Conservation (phyloP, 2,888 invertebrate genomes). For the Troilus luridus region DNA sequence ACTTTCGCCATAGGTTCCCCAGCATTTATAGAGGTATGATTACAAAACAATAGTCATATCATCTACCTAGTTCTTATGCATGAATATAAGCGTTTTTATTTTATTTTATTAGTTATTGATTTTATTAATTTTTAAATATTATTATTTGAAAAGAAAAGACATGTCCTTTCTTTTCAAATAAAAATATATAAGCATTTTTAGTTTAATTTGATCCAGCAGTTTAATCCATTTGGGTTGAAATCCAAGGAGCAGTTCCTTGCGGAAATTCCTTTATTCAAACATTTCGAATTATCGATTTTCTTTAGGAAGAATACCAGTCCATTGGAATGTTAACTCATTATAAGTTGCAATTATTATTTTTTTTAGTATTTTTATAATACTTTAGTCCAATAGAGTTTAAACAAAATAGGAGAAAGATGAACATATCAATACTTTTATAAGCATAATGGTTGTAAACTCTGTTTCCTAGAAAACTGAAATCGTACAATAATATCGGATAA, state of each 20-base stretch:
- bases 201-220: too few relatives aligned
- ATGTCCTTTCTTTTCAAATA: too few relatives aligned
- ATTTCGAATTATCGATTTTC: background rate
- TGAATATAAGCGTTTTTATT: background rate
- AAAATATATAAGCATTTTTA: too few relatives aligned
- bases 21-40: constrained; percentile 88
- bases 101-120: too few relatives aligned
- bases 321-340: background rate
- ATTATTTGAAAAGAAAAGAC: too few relatives aligned
- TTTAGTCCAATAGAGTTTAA: background rate
- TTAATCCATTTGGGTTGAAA: background rate
- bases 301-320: background rate
- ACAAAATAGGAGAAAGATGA: background rate
- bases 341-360: background rate
- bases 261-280: background rate
- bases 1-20: constrained; percentile 91
- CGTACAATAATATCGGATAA: background rate
- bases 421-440: background rate
- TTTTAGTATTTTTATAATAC: background rate
- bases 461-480: background rate
- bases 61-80: background rate
- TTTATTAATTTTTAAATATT: too few relatives aligned
- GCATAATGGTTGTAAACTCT: too few relatives aligned
- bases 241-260: background rate
- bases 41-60: background rate